Percentiles rank a stretch among this genome's conserved stretches.
phyloP scores from a whole-genome alignment of 1,140 invertebrate genomes.

The Drosophila littoralis region DNA sequence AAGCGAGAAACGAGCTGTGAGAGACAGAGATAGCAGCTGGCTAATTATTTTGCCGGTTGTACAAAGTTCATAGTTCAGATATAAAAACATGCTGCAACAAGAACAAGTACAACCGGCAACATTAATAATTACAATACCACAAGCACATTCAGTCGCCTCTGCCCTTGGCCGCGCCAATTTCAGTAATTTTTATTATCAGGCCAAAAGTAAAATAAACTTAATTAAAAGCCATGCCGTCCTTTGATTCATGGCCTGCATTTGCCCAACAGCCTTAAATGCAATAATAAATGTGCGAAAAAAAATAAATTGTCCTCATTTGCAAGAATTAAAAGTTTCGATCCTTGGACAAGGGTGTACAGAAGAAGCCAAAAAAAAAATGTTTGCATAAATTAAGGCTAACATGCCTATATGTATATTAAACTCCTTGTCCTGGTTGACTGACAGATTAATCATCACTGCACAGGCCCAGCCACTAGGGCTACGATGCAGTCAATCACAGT shows the following conservation, averaged over 20 bases:
- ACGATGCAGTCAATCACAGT: too few relatives aligned
- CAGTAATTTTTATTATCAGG: constrained; percentile 74
- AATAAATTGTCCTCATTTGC: constrained; percentile 7
- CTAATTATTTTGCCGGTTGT: constrained; percentile 80
- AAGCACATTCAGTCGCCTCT: constrained; percentile 19
- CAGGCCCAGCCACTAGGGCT: too few relatives aligned
- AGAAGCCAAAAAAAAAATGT: not conserved
- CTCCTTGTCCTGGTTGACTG: too few relatives aligned
- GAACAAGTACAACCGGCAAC: constrained; percentile 14
- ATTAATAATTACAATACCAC: constrained; percentile 48
- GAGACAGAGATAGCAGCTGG: constrained; percentile 33
- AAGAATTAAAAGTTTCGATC: not conserved
- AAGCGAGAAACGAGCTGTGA: constrained; percentile 6
- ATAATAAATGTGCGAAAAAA: constrained; percentile 54
- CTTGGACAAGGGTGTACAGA: not conserved
- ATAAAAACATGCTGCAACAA: constrained; percentile 55
- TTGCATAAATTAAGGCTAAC: too few relatives aligned
- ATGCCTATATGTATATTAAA: too few relatives aligned
- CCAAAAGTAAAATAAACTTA: constrained; percentile 75
- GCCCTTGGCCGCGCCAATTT: constrained; percentile 31
- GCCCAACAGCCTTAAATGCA: constrained; percentile 59
- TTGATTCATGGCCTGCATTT: constrained; percentile 76
- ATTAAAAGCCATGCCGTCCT: constrained; percentile 60
- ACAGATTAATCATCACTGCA: too few relatives aligned
- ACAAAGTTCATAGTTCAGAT: constrained; percentile 79